Evolutionary conservation across 2,113 vertebrate species (phyloP), one percentile per base, ranked within the genome.

Genomic region (Neotoma lepida): DNA sequence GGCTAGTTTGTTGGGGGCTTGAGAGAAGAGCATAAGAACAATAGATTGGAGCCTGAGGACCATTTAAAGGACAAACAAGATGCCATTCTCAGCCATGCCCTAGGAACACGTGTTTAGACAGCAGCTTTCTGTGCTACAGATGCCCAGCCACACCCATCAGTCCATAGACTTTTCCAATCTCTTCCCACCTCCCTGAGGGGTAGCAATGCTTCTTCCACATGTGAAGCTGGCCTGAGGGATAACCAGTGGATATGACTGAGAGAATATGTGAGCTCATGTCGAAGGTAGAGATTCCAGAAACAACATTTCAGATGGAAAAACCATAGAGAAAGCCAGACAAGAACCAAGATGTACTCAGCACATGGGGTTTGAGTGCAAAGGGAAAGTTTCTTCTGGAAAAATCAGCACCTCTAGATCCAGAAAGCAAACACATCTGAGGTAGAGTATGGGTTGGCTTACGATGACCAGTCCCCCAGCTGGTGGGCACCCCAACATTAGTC

Each of bases 351-450:
- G 30, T 39, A 46, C 3, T 14, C 1, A 14, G 76, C 20, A 33
- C 46, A 39, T 94, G 94, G 73, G 44, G 46, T 51, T 44, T 0
- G 1, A 95, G 68, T 58, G n/a, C 56, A 85, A 94, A 30, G 93
- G 91, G 86, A 94, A 97, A 86, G 41, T 92, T 81, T 80, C 84
- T 94, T 76, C 70, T 64, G 58, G 71, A 71, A 56, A 44, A 9
- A 78, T 41, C 81, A 77, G 74, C 26, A 30, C 70, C 44, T 64
- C 35, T 44, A 56, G 86, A 70, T 90, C 58, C 81, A 91, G 77
- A 77, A 78, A 89, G 86, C 74, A 87, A 86, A 85, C 17, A 13
- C 9, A 7, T 76, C 39, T 9, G 88, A 78, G 70, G 86, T 46
- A 92, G 66, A 93, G 54, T 54, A 41, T 81, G 30, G 56, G 54